Evolutionary conservation across 2,113 vertebrate genomes (phyloP).

Genomic region (Pteruthius melanotis): DNA sequence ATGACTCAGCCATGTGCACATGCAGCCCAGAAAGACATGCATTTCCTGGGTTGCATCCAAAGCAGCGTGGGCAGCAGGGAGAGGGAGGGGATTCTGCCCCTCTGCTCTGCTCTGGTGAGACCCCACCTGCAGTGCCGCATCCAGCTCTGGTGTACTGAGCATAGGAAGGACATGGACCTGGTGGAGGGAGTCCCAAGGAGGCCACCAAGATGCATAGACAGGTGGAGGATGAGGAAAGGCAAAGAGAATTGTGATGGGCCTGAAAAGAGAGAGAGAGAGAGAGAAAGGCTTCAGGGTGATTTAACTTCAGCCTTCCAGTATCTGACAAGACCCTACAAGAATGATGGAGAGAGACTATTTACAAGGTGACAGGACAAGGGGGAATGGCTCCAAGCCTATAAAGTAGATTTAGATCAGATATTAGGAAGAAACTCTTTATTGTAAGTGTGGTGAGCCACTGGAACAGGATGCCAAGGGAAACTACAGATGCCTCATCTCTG

Average conservation of each 20-base stretch:
- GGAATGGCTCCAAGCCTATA: neutral
- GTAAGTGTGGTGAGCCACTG: neutral
- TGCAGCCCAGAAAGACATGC: fast-evolving
- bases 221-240: neutral
- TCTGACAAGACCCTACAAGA: neutral
- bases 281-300: neutral
- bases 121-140: fast-evolving
- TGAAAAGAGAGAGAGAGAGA: neutral
- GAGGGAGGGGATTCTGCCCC: neutral
- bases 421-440: neutral
- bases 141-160: neutral
- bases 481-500: neutral
- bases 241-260: neutral
- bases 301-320: neutral
- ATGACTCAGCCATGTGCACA: neutral
- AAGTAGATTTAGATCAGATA: neutral
- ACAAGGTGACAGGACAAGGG: neutral
- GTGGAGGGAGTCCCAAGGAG: neutral
- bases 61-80: fast-evolving
- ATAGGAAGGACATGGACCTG: neutral
- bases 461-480: neutral
- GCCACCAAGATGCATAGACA: neutral
- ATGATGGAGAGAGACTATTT: neutral
- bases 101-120: neutral
- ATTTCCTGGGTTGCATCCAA: neutral